phyloP scores from a whole-genome alignment of 2,797 vertebrate species.

The Schizopygopsis pylzovi region DNA sequence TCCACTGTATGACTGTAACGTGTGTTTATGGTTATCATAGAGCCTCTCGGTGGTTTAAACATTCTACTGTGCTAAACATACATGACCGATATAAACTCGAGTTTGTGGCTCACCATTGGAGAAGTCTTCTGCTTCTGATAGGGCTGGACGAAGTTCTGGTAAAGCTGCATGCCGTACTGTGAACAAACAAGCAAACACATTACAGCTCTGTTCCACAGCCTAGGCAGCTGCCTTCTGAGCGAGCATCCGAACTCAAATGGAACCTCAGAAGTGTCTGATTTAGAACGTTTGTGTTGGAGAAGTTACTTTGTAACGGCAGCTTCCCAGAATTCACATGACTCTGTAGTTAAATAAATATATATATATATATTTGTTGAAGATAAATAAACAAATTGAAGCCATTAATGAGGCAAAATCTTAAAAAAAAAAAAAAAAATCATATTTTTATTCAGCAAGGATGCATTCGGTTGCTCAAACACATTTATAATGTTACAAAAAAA shows the following conservation, averaged over 20 bases:
- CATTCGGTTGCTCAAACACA: not conserved
- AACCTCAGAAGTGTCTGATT: not conserved
- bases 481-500: not conserved
- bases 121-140: slow-evolving; percentile 90
- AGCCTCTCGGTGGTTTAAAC: slow-evolving; percentile 1
- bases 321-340: not conserved
- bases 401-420: not conserved
- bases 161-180: slow-evolving; percentile 94
- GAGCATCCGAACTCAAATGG: not conserved
- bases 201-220: not conserved
- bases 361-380: too few species aligned
- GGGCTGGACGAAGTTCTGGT: slow-evolving; percentile 94
- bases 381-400: not conserved
- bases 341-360: too few species aligned
- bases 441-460: not conserved
- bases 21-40: slow-evolving; percentile 15
- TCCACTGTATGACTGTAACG: not conserved
- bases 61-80: slow-evolving; percentile 5
- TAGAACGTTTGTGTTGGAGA: not conserved
- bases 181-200: slow-evolving; percentile 40
- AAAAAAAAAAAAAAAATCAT: not conserved
- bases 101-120: slow-evolving; percentile 85
- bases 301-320: not conserved
- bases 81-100: slow-evolving; percentile 3
- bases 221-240: not conserved